These are phyloP conservation scores for Seladonia tumulorum DNA, from an alignment of 2,888 invertebrate genomes.

Conservation along the genomic window DNA sequence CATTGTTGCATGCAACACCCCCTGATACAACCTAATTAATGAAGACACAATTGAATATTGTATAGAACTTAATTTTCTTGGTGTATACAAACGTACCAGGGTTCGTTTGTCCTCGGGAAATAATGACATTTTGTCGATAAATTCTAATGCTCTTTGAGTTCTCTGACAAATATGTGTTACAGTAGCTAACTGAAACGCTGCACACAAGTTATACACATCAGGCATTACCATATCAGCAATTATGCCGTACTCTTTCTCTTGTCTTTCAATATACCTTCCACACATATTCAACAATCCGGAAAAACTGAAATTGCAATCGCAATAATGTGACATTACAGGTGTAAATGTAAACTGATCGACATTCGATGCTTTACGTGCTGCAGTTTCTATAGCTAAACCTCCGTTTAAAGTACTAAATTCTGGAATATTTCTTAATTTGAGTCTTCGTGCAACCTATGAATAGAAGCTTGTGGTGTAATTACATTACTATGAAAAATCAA, in stretches of 20 bases:
- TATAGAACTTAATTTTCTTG: not conserved
- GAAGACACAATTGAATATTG: not conserved
- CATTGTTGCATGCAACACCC: conserved; percentile 97
- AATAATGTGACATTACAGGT: conserved; percentile 87
- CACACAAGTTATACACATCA: conserved; percentile 92
- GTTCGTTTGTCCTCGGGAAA: conserved; percentile 87
- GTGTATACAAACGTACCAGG: conserved; percentile 85
- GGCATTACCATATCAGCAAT: conserved; percentile 90
- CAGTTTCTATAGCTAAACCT: conserved; percentile 93
- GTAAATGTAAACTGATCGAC: conserved; percentile 88
- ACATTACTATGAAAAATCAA: not conserved
- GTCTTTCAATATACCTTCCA: conserved; percentile 85
- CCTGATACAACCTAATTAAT: conserved; percentile 93
- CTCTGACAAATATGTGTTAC: conserved; percentile 92
- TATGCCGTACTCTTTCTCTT: conserved; percentile 87
- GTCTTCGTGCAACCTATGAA: conserved; percentile 89
- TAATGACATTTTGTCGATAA: conserved; percentile 87
- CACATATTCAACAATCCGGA: conserved; percentile 91
- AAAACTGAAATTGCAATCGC: conserved; percentile 96
- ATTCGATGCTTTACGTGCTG: conserved; percentile 89
- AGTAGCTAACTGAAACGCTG: conserved; percentile 91
- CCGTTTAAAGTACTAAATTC: conserved; percentile 91
- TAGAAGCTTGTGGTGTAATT: conserved; percentile 9
- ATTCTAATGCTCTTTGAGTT: conserved; percentile 93
- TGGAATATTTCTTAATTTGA: conserved; percentile 92